phyloP scores from a whole-genome alignment of 2,888 invertebrate species.

The Lycocerus yunnanus region DNA sequence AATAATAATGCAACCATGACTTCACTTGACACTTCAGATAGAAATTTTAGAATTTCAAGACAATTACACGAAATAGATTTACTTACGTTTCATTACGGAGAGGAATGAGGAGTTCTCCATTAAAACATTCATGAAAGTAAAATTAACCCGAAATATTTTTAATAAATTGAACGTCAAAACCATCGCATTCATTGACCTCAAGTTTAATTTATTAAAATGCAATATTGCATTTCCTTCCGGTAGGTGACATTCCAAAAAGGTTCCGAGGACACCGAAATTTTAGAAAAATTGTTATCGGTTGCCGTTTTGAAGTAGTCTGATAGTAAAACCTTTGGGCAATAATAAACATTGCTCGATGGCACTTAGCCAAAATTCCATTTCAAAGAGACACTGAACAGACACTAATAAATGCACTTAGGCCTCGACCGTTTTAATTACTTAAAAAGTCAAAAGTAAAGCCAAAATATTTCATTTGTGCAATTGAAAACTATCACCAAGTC shows the following conservation, averaged over 20 bases:
- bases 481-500: not conserved
- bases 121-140: not conserved
- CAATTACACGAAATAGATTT: too few relatives aligned
- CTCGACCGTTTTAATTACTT: too few relatives aligned
- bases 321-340: not conserved
- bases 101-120: not conserved
- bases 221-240: too few relatives aligned
- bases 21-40: too few relatives aligned
- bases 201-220: too few relatives aligned
- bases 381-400: not conserved
- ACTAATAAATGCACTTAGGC: not conserved
- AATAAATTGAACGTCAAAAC: not conserved
- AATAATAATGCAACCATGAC: too few relatives aligned
- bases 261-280: not conserved
- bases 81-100: not conserved
- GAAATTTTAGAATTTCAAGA: too few relatives aligned
- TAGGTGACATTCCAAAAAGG: too few relatives aligned
- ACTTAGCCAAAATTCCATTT: not conserved
- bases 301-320: not conserved
- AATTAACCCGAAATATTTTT: not conserved
- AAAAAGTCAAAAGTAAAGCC: not conserved
- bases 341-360: not conserved
- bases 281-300: not conserved
- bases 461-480: not conserved
- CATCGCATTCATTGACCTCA: not conserved